A percentile compares a stretch with the other conserved stretches of the same genome.
These are phyloP conservation scores for Acrobasis suavella DNA, from an alignment of 2,888 invertebrate genomes.

Conservation along the genomic window DNA sequence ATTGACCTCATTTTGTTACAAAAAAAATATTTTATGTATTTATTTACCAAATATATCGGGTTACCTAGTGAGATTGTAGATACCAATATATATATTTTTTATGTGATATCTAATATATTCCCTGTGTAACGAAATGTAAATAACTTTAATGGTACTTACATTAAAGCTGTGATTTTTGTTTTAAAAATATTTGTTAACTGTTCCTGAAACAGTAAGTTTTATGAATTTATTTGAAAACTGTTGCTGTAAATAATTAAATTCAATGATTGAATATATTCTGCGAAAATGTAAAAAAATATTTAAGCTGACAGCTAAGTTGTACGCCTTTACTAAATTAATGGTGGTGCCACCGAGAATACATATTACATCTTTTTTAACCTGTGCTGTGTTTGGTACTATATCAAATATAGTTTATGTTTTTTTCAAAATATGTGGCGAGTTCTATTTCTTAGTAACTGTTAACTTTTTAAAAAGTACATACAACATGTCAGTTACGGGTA, in stretches of 20 bases:
- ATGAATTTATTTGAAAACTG: background rate
- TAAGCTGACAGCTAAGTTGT: too few species aligned
- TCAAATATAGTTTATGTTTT: too few species aligned
- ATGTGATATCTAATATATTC: constrained; percentile 11
- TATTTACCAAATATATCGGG: constrained; percentile 1
- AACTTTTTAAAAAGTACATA: too few species aligned
- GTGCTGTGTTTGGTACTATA: too few species aligned
- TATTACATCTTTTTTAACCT: too few species aligned
- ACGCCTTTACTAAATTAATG: too few species aligned
- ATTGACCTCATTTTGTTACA: constrained; percentile 1
- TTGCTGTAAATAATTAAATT: background rate
- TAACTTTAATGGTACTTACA: constrained; percentile 8
- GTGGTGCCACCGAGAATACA: too few species aligned
- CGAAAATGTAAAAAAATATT: background rate
- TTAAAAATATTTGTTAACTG: background rate
- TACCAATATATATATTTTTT: constrained; percentile 6
- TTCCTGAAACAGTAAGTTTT: background rate
- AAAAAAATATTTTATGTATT: background rate
- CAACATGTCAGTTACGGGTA: too few species aligned
- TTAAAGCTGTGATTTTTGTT: constrained; percentile 10
- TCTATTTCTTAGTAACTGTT: too few species aligned
- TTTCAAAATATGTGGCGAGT: too few species aligned
- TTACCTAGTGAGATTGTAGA: constrained; percentile 19
- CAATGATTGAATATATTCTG: background rate
- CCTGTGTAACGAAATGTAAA: background rate